A percentile compares a stretch with the other conserved stretches of the same genome.
These are phyloP conservation scores for Allacma fusca DNA, from an alignment of 2,888 invertebrate genomes.

Conservation along the genomic window DNA sequence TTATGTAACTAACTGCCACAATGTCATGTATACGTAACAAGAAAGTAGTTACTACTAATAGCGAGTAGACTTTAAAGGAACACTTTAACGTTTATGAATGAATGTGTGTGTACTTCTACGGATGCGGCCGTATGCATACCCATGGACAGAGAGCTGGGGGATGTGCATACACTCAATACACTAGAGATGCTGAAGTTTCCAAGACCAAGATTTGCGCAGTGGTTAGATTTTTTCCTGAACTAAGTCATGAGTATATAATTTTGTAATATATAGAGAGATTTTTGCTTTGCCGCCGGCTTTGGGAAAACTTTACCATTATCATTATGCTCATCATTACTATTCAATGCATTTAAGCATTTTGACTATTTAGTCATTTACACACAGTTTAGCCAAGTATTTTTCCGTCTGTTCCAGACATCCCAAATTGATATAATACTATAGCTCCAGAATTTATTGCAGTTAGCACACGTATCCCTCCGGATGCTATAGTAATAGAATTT, in stretches of 20 bases:
- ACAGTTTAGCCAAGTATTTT: conserved; percentile 24
- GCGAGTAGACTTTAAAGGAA: not conserved
- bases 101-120: conserved; percentile 3
- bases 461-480: too few species aligned
- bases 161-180: not conserved
- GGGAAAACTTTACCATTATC: conserved; percentile 28
- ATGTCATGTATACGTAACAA: not conserved
- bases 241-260: not conserved
- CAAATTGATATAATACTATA: not conserved
- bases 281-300: conserved; percentile 24
- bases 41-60: conserved; percentile 4
- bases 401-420: conserved; percentile 14
- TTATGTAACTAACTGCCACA: conserved; percentile 8
- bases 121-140: not conserved
- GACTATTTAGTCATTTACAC: conserved; percentile 26
- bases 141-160: not conserved
- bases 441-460: too few species aligned
- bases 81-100: conserved; percentile 17
- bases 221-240: conserved; percentile 30
- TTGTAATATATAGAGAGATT: not conserved
- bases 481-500: too few species aligned
- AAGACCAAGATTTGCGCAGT: conserved; percentile 42
- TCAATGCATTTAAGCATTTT: conserved; percentile 26
- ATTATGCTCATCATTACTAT: conserved; percentile 39
- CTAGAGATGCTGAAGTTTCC: conserved; percentile 20